Conservation (phyloP, 2,797 vertebrate species). For the Gambusia yucatana region DNA sequence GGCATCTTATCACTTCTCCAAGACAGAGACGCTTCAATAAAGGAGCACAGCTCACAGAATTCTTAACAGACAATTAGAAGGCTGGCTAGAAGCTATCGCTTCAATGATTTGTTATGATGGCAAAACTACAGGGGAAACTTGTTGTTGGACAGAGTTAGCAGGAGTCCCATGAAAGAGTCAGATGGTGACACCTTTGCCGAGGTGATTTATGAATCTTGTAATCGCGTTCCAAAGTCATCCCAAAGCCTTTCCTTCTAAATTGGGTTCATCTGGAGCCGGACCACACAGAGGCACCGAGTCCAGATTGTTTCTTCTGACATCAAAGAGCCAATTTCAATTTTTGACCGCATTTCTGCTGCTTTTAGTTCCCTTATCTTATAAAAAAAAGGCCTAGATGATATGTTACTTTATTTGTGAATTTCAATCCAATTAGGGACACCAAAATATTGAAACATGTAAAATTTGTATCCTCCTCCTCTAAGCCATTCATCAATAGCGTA, state of each 20-base stretch:
- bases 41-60: constrained; percentile 80
- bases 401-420: constrained; percentile 73
- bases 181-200: constrained; percentile 83
- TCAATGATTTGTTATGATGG: constrained; percentile 82
- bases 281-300: constrained; percentile 74
- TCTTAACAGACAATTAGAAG: constrained; percentile 83
- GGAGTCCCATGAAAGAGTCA: constrained; percentile 82
- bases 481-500: constrained; percentile 66
- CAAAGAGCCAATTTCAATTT: constrained; percentile 77
- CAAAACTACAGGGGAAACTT: constrained; percentile 85
- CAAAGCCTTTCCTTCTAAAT: constrained; percentile 80
- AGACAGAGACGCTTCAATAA: constrained; percentile 82
- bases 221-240: constrained; percentile 81
- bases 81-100: constrained; percentile 76
- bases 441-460: constrained; percentile 74
- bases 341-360: constrained; percentile 79
- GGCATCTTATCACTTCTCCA: constrained; percentile 82
- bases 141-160: constrained; percentile 82
- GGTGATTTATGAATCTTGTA: constrained; percentile 80
- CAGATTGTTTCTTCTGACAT: constrained; percentile 80
- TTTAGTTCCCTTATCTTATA: constrained; percentile 68
- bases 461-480: constrained; percentile 60
- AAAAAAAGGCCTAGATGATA: constrained; percentile 63
- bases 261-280: constrained; percentile 79
- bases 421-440: constrained; percentile 76